Evolutionary conservation across 2,797 vertebrate species (phyloP).

Genomic region (Capromys pilorides): DNA sequence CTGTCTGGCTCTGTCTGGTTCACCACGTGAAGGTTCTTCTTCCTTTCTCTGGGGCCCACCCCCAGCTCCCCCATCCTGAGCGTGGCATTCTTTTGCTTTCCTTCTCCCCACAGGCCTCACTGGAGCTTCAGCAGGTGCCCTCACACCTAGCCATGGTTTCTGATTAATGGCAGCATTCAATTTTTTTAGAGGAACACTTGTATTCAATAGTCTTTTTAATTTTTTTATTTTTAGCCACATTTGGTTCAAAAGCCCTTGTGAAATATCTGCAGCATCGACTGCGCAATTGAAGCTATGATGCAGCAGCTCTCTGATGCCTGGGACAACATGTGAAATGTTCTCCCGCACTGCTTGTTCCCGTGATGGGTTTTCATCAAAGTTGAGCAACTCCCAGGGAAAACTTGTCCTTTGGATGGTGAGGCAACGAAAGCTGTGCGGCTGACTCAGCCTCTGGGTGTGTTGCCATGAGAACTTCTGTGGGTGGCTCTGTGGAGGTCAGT

Average conservation of each 20-base stretch:
- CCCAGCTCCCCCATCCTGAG: not conserved
- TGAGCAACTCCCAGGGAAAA: conserved; percentile 57
- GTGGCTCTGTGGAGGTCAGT: conserved; percentile 56
- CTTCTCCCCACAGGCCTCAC: not conserved
- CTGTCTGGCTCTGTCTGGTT: not conserved
- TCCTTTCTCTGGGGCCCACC: not conserved
- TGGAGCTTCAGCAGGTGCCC: not conserved
- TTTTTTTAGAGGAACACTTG: conserved; percentile 37
- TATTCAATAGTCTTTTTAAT: not conserved
- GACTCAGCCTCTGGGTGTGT: conserved; percentile 58
- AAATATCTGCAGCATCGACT: conserved; percentile 4
- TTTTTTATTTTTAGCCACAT: not conserved
- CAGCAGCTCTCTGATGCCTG: conserved; percentile 44
- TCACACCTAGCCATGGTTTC: not conserved
- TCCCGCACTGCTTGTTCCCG: conserved; percentile 44
- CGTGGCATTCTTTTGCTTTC: not conserved
- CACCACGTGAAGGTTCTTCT: not conserved
- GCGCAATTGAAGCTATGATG: conserved; percentile 17
- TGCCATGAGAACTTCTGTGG: conserved; percentile 49
- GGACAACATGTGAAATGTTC: conserved; percentile 56
- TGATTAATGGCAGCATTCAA: not conserved
- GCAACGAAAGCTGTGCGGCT: conserved; percentile 17
- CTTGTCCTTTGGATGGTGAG: conserved; percentile 58
- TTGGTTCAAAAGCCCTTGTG: conserved; percentile 28
- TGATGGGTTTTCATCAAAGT: conserved; percentile 20